phyloP scores from a whole-genome alignment of 2,888 invertebrate genomes.

The Pristionchus fissidentatus region DNA sequence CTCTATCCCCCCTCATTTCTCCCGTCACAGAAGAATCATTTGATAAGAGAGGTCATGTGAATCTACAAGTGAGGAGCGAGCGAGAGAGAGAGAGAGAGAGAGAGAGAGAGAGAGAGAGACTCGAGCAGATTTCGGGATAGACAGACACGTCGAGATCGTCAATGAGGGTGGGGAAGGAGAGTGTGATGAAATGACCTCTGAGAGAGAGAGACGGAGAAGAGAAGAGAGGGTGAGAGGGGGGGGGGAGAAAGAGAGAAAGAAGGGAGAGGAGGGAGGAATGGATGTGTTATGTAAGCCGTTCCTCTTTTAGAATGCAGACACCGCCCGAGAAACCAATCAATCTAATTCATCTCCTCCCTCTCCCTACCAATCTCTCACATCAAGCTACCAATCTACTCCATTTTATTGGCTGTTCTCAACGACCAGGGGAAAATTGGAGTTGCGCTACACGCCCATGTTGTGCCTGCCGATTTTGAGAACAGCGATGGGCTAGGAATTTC shows the following conservation, averaged over 20 bases:
- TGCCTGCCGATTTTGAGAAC: background rate
- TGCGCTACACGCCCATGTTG: background rate
- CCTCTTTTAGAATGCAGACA: background rate
- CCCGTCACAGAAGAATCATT: background rate
- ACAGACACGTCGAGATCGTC: background rate
- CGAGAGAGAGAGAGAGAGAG: background rate
- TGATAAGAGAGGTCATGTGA: slow-evolving; percentile 41
- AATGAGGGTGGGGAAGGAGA: background rate
- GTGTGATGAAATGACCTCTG: slow-evolving; percentile 10
- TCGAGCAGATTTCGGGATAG: background rate
- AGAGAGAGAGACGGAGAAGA: background rate
- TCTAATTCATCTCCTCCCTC: slow-evolving; percentile 31
- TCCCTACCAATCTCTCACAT: background rate
- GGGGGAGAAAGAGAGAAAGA: background rate
- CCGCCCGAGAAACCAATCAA: slow-evolving; percentile 3
- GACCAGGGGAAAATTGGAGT: background rate
- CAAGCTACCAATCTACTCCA: slow-evolving; percentile 32
- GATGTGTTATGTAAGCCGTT: background rate
- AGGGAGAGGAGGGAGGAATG: background rate
- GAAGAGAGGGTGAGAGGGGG: background rate
- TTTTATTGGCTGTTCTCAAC: slow-evolving; percentile 24
- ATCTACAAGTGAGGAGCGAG: background rate
- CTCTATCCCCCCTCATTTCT: background rate
- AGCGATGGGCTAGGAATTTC: background rate
- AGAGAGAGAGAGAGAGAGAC: background rate